Percentiles rank a stretch among this genome's conserved stretches.
These are phyloP conservation scores for Campoletis raptor DNA, from an alignment of 2,888 invertebrate species.

Conservation along the genomic window DNA sequence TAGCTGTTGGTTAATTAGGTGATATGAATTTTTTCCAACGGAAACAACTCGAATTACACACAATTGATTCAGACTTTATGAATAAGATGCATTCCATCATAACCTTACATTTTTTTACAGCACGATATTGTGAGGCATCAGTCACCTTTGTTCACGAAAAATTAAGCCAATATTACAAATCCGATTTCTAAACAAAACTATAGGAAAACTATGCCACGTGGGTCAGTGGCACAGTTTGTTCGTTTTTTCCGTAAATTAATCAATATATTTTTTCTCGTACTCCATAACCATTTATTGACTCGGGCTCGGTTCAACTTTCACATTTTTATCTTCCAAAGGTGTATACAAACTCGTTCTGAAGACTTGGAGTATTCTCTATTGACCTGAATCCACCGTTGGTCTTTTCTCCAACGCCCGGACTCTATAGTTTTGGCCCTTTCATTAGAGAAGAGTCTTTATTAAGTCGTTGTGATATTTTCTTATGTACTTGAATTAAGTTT, in stretches of 20 bases:
- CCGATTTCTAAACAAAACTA: background rate
- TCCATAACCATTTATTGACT: conserved; percentile 3
- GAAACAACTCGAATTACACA: background rate
- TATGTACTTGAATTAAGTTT: too few relatives aligned
- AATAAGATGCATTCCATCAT: background rate
- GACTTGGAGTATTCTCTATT: background rate
- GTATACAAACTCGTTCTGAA: background rate
- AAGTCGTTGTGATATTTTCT: background rate
- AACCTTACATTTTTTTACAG: background rate
- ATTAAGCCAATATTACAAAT: background rate
- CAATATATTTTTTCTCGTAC: conserved; percentile 2
- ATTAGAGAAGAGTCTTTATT: background rate
- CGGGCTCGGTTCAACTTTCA: background rate
- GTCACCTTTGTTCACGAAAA: background rate
- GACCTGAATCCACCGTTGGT: background rate
- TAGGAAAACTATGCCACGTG: background rate
- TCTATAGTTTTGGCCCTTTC: background rate
- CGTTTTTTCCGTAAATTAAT: conserved; percentile 5
- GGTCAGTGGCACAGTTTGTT: background rate
- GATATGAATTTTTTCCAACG: background rate
- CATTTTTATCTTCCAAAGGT: conserved; percentile 5
- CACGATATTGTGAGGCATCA: background rate
- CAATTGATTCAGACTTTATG: background rate
- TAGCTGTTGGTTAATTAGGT: background rate
- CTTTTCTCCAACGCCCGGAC: background rate